A percentile compares a stretch with the other conserved stretches of the same genome.
phyloP scores from a whole-genome alignment of 2,888 invertebrate species.

The Lepetodrilus schrolli region DNA sequence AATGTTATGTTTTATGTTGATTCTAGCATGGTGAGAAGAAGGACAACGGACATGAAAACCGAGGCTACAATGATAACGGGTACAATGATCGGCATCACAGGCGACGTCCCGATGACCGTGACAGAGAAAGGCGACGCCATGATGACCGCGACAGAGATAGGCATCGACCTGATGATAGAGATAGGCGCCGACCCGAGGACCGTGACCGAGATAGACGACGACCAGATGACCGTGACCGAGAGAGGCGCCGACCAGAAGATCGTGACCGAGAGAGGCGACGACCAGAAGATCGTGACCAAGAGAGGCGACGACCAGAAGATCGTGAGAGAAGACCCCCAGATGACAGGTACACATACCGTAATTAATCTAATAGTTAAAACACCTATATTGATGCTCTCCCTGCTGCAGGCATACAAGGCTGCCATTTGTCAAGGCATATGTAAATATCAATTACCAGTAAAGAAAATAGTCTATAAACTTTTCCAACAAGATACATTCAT shows the following conservation, averaged over 20 bases:
- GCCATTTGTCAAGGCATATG: too few species aligned
- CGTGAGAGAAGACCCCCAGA: background rate
- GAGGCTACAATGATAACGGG: slow-evolving; percentile 46
- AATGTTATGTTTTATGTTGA: too few species aligned
- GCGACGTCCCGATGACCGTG: slow-evolving; percentile 21
- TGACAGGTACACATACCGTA: background rate
- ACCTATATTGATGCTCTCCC: too few species aligned
- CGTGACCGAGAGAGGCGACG: slow-evolving; percentile 33
- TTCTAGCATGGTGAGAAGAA: background rate
- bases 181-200: slow-evolving; percentile 39
- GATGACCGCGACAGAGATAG: slow-evolving; percentile 35
- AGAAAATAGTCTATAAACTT: too few species aligned
- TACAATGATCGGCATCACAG: slow-evolving; percentile 32
- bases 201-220: slow-evolving; percentile 27
- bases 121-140: slow-evolving; percentile 29
- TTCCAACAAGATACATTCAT: too few species aligned
- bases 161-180: slow-evolving; percentile 30
- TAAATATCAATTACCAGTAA: too few species aligned
- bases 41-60: slow-evolving; percentile 47
- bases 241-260: slow-evolving; percentile 41
- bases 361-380: too few species aligned
- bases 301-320: background rate
- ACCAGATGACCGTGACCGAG: slow-evolving; percentile 37
- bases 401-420: too few species aligned
- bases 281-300: slow-evolving; percentile 25